phyloP scores from a whole-genome alignment of 64 coral and sea anemone genomes.

The Porites lutea region DNA sequence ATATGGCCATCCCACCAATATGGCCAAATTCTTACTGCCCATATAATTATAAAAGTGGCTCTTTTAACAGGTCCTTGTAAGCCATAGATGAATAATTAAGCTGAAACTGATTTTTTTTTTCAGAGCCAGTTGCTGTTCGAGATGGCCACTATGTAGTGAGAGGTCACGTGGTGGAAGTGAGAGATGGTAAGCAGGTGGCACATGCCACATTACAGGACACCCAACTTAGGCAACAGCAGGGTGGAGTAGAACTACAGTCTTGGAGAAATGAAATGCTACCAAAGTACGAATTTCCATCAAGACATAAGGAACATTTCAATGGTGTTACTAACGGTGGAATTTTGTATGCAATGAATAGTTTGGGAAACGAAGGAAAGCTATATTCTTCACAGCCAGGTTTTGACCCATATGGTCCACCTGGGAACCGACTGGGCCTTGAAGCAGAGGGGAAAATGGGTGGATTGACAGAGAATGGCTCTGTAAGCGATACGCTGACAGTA shows the following conservation, averaged over 20 bases:
- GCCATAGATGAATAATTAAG: too few relatives aligned
- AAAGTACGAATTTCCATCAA: conserved; percentile 21
- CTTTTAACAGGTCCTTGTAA: too few relatives aligned
- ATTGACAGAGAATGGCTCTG: neutral
- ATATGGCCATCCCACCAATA: too few relatives aligned
- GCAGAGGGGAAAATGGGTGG: neutral
- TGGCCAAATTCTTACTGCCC: too few relatives aligned
- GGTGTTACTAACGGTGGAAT: neutral
- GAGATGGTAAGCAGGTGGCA: conserved; percentile 62
- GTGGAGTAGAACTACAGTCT: neutral
- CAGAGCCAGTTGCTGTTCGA: conserved; percentile 56
- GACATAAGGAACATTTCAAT: neutral
- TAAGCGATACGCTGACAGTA: neutral
- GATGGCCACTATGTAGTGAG: conserved; percentile 58
- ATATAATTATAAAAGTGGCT: too few relatives aligned
- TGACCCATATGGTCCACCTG: neutral
- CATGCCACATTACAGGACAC: neutral
- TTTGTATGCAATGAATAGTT: conserved; percentile 20
- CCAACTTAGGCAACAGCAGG: neutral
- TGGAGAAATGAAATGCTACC: conserved; percentile 30
- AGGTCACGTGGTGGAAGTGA: conserved; percentile 60
- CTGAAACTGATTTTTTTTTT: neutral
- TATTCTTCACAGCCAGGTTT: conserved; percentile 6
- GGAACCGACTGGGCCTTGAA: neutral
- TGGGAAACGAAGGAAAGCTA: conserved; percentile 10